Evolutionary conservation across 2,888 invertebrate genomes (phyloP), one percentile per base, ranked within the genome.

Genomic region (Hydriomena furcata): DNA sequence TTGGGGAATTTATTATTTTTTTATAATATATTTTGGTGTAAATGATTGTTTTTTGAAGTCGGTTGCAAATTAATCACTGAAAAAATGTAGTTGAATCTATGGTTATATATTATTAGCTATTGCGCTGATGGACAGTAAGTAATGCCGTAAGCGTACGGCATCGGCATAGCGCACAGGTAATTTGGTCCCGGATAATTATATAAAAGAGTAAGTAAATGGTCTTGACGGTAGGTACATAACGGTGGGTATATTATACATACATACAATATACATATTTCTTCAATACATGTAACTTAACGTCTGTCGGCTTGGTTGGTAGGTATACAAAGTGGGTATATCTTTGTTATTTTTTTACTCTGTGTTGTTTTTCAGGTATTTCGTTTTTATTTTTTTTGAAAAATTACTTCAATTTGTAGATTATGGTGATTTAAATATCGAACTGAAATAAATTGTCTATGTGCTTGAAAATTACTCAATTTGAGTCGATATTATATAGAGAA

Each of bases 281-380:
- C 30, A 48, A 54, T 43, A 60, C 53, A 54, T 10, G 12, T 13
- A 35, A 43, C 45, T 46, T 6, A 21, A 64, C 71, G 79, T 73
- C 75, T 35, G n/a, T 70, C 76, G 79, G 79, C 76, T 76, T 58
- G 80, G 78, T 81, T 75, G 81, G 81, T 79, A 79, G 82, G 82
- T 82, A 82, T 77, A 21, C 8, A 30, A 45, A 57, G 60, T 55
- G 59, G 59, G 55, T 55, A 58, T 58, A 37, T 12, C 46, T 52
- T 44, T 50, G 47, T 53, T 55, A 42, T 47, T 58, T 49, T 20
- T 24, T 40, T 32, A 27, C 36, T 48, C 27, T 52, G 37, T 57
- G 28, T 34, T 48, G 31, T 54, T 38, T n/a, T 42, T 32, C 48
- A 53, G 52, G 44, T 3, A 17, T 3, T 17, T 17, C 4, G 2